Conservation (phyloP, 2,113 vertebrate genomes). For the Oceanites oceanicus region DNA sequence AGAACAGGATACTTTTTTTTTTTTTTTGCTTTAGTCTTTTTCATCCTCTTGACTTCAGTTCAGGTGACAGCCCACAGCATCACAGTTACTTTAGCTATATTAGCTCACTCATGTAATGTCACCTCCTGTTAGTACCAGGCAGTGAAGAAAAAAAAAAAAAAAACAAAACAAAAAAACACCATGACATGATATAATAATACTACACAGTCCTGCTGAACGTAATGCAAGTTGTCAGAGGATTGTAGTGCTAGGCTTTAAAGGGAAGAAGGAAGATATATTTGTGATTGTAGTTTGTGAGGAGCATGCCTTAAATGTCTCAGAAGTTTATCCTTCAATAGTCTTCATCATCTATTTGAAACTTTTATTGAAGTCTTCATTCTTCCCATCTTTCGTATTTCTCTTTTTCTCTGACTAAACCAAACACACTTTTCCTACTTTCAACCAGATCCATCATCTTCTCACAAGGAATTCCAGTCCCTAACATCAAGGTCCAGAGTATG, state of each 20-base stretch:
- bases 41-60: background rate
- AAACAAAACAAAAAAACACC: too few species aligned
- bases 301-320: background rate
- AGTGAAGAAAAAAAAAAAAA: background rate
- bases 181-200: background rate
- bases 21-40: background rate
- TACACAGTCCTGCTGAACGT: background rate
- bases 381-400: background rate
- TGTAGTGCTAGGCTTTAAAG: background rate
- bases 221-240: background rate
- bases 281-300: background rate
- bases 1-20: background rate
- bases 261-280: background rate
- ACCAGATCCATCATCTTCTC: background rate
- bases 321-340: background rate
- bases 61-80: background rate
- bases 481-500: background rate
- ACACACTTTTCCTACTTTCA: background rate
- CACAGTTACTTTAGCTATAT: background rate
- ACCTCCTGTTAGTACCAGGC: background rate
- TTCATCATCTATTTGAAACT: background rate
- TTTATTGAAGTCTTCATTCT: background rate
- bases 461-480: background rate
- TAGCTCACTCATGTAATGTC: conserved; percentile 7
- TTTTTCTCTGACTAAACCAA: background rate